Evolutionary conservation across 2,113 vertebrate species (phyloP).

Genomic region (Promerops cafer): DNA sequence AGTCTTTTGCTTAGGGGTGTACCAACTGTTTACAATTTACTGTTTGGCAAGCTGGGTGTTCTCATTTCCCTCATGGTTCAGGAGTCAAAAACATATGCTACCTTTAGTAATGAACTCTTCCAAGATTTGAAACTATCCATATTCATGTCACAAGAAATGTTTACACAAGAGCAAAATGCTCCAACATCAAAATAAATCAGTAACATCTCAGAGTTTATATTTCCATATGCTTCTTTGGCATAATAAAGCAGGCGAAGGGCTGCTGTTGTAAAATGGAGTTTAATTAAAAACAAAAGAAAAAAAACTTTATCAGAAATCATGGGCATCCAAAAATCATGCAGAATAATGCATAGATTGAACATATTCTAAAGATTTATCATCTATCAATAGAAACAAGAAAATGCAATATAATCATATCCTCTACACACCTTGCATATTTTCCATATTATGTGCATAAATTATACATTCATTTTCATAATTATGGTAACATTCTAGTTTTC

Average conservation of each 20-base stretch:
- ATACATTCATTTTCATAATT: conserved; percentile 68
- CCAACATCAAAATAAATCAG: conserved; percentile 73
- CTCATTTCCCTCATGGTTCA: conserved; percentile 71
- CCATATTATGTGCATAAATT: conserved; percentile 61
- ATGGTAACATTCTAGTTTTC: conserved; percentile 65
- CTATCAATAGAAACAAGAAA: conserved; percentile 54
- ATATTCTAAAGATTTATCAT: conserved; percentile 53
- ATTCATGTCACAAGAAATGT: conserved; percentile 74
- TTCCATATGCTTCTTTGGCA: conserved; percentile 73
- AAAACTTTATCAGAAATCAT: conserved; percentile 60
- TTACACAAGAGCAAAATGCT: conserved; percentile 73
- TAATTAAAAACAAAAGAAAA: conserved; percentile 74
- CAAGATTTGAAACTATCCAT: conserved; percentile 70
- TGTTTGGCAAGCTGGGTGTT: conserved; percentile 71
- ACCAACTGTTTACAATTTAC: conserved; percentile 75
- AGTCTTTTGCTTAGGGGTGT: conserved; percentile 67
- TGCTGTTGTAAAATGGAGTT: conserved; percentile 63
- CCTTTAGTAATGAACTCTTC: conserved; percentile 72
- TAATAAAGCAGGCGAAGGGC: conserved; percentile 60
- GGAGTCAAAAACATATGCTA: conserved; percentile 76
- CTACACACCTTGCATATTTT: conserved; percentile 58
- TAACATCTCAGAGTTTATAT: conserved; percentile 71
- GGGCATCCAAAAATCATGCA: conserved; percentile 30
- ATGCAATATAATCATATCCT: conserved; percentile 35
- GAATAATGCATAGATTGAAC: conserved; percentile 24